Evolutionary conservation across 2,113 vertebrate species (phyloP).

Genomic region (Ptilorrhoa leucosticta): DNA sequence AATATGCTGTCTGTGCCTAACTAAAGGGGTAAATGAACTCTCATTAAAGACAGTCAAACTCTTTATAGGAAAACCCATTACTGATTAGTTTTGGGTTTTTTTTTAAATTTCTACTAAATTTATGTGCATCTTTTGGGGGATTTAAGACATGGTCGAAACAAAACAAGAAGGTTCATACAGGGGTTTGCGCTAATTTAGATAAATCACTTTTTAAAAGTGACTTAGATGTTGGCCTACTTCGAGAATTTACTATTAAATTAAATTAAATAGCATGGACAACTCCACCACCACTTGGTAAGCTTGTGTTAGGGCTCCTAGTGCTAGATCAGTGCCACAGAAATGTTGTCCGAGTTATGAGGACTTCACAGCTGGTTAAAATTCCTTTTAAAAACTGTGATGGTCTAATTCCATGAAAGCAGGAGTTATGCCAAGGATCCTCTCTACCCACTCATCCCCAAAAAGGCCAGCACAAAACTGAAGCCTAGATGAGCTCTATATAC

Average conservation of each 20-base stretch:
- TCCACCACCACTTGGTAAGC: background rate
- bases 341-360: background rate
- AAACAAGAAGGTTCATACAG: background rate
- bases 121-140: background rate
- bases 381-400: background rate
- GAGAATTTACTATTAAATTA: background rate
- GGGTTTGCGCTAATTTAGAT: background rate
- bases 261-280: background rate
- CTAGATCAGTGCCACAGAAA: background rate
- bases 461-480: background rate
- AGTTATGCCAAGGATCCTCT: background rate
- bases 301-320: background rate
- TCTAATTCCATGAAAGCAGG: background rate
- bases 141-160: background rate
- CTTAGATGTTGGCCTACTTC: background rate
- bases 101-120: background rate
- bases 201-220: background rate
- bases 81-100: background rate
- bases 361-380: background rate
- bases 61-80: background rate
- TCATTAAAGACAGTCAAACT: background rate
- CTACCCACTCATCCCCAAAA: background rate
- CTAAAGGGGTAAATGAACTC: background rate
- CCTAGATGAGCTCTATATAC: background rate
- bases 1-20: background rate